Percentiles rank a stretch among this genome's conserved stretches.
phyloP scores from a whole-genome alignment of 92 coral and sea anemone species.

The Epizoanthus rinbou region DNA sequence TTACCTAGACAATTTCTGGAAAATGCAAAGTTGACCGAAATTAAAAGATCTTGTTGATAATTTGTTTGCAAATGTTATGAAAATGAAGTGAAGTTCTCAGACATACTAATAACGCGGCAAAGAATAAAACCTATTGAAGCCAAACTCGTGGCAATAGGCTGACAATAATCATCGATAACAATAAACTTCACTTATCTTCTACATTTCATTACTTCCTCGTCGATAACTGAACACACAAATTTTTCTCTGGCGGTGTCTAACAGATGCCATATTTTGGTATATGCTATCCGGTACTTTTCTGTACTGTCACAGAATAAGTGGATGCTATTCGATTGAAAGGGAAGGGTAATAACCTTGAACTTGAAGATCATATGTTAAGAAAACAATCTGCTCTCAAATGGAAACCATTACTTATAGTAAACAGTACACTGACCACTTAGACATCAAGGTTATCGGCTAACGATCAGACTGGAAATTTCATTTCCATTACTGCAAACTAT shows the following conservation, averaged over 20 bases:
- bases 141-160: neutral
- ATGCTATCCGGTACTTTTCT: neutral
- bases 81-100: conserved; percentile 6
- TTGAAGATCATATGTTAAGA: neutral
- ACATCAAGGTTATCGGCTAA: conserved; percentile 23
- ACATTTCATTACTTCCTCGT: neutral
- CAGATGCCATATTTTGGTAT: conserved; percentile 19
- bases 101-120: neutral
- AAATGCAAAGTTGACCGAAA: neutral
- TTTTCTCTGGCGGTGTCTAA: neutral
- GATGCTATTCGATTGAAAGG: conserved; percentile 21
- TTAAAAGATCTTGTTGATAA: conserved; percentile 29
- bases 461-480: neutral
- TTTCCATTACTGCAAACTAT: neutral
- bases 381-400: neutral
- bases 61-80: neutral
- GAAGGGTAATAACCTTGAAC: neutral
- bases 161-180: neutral
- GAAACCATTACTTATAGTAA: neutral
- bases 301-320: conserved; percentile 7
- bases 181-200: neutral
- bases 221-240: neutral
- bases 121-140: neutral
- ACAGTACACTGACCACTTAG: neutral
- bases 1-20: neutral